phyloP scores from a whole-genome alignment of 1,140 invertebrate species.

The Periplaneta americana region DNA sequence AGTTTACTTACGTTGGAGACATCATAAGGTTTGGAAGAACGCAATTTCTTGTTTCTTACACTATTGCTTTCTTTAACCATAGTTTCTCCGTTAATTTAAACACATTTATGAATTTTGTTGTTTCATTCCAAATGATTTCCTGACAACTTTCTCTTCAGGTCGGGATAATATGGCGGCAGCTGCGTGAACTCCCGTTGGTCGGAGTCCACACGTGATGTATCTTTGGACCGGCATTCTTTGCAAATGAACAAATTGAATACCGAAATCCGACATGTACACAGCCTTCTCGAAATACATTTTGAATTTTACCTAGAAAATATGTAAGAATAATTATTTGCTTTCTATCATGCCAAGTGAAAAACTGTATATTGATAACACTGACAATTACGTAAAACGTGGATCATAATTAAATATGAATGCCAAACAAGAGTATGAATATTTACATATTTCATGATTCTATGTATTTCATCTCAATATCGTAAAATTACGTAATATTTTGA shows the following conservation, averaged over 20 bases:
- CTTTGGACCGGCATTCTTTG: not conserved
- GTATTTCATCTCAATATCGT: too few species aligned
- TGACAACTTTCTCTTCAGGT: not conserved
- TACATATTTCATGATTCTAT: too few species aligned
- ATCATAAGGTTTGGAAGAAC: conserved; percentile 12
- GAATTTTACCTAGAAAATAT: not conserved
- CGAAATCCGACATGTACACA: not conserved
- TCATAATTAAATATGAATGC: too few species aligned
- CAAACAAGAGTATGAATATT: too few species aligned
- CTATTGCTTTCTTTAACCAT: conserved; percentile 8
- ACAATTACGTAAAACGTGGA: too few species aligned
- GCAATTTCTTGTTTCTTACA: conserved; percentile 2
- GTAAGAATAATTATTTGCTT: too few species aligned
- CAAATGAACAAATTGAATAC: not conserved
- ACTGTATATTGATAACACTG: too few species aligned
- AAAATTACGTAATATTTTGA: too few species aligned
- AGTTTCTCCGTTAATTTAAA: not conserved
- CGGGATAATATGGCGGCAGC: conserved; percentile 9
- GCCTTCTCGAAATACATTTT: not conserved
- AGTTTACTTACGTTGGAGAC: conserved; percentile 13
- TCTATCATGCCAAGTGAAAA: too few species aligned
- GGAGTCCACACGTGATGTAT: conserved; percentile 6
- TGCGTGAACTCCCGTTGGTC: conserved; percentile 8
- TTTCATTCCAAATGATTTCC: not conserved
- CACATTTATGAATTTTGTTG: not conserved